phyloP scores from a whole-genome alignment of 2,888 invertebrate species.

The Melikaiella ostensackeni region DNA sequence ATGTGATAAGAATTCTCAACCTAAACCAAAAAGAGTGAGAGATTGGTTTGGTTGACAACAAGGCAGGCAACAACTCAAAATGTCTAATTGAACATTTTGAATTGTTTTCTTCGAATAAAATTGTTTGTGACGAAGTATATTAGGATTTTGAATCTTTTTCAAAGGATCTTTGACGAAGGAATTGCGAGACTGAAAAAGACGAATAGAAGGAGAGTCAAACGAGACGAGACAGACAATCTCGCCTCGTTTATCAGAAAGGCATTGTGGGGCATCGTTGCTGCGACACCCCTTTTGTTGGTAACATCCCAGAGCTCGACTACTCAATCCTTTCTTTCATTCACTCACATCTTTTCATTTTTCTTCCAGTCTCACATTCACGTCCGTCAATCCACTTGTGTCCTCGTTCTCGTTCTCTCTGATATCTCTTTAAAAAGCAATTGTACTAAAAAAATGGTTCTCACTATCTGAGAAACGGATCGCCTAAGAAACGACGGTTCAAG shows the following conservation, averaged over 20 bases:
- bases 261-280: constrained; percentile 57
- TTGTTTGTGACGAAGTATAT: neutral
- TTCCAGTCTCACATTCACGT: constrained; percentile 54
- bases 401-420: constrained; percentile 51
- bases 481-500: constrained; percentile 29
- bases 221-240: constrained; percentile 70
- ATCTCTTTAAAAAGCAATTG: constrained; percentile 68
- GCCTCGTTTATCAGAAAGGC: constrained; percentile 74
- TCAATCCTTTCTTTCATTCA: constrained; percentile 75
- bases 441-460: constrained; percentile 60
- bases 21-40: too few relatives aligned
- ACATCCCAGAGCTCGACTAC: constrained; percentile 71
- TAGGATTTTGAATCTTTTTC: constrained; percentile 19
- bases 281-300: constrained; percentile 75
- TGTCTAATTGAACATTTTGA: too few relatives aligned
- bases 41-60: too few relatives aligned
- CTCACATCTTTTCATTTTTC: constrained; percentile 70
- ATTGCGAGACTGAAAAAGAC: constrained; percentile 38
- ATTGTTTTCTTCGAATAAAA: neutral
- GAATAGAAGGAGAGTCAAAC: constrained; percentile 51
- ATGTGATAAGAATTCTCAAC: too few relatives aligned
- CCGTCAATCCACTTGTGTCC: constrained; percentile 40
- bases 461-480: constrained; percentile 58
- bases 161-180: constrained; percentile 33
- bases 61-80: too few relatives aligned